These are phyloP conservation scores for Crypturellus tataupa DNA, from an alignment of 2,797 vertebrate species.

Conservation along the genomic window DNA sequence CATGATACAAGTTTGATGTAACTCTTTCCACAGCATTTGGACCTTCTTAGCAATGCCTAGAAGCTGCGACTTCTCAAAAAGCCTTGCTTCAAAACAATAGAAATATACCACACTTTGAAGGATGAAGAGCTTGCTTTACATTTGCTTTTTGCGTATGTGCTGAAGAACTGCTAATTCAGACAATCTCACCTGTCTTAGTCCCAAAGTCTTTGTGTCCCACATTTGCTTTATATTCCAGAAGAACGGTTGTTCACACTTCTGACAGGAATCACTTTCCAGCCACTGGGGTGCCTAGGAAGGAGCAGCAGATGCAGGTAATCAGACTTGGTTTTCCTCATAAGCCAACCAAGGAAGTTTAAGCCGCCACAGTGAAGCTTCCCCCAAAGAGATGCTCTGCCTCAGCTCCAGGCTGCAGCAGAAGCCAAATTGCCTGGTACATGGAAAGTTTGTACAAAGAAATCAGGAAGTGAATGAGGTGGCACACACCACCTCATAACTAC, in stretches of 20 bases:
- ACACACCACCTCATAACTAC: not conserved
- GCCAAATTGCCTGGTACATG: not conserved
- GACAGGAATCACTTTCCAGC: conserved; percentile 91
- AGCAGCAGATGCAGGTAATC: not conserved
- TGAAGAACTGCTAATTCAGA: not conserved
- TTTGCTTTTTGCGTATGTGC: not conserved
- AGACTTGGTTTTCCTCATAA: not conserved
- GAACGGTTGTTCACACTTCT: conserved; percentile 90
- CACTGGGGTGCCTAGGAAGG: conserved; percentile 87
- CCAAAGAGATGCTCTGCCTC: not conserved
- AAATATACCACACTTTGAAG: not conserved
- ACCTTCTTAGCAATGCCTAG: not conserved
- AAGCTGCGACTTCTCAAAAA: not conserved
- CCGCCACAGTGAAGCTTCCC: not conserved
- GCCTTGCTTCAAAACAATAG: conserved; percentile 3
- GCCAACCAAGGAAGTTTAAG: not conserved
- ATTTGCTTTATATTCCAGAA: conserved; percentile 96
- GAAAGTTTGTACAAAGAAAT: not conserved
- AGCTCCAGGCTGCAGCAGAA: not conserved
- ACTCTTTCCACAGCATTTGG: not conserved
- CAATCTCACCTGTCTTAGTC: conserved; percentile 91
- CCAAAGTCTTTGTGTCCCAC: conserved; percentile 94
- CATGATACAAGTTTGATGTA: not conserved
- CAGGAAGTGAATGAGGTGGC: not conserved
- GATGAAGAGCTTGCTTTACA: not conserved